These are phyloP conservation scores for Andrena bicolor DNA, from an alignment of 2,888 invertebrate genomes.

Conservation along the genomic window DNA sequence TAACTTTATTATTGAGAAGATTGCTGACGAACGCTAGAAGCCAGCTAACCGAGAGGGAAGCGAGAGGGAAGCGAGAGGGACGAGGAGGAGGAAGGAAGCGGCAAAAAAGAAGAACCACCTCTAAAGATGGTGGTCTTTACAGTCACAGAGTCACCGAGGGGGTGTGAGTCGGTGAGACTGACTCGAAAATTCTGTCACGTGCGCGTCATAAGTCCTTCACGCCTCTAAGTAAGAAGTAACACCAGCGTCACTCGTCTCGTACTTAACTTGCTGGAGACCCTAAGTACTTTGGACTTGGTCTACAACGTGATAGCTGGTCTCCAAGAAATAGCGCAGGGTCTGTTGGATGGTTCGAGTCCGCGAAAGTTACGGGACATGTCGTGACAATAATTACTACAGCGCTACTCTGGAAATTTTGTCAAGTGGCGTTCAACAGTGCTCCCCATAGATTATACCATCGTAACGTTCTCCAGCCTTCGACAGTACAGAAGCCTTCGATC, in stretches of 20 bases:
- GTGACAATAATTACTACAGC: conserved; percentile 11
- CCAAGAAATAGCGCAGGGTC: conserved; percentile 8
- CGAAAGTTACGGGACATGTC: conserved; percentile 5
- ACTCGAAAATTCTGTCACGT: conserved; percentile 83
- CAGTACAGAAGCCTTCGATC: neutral
- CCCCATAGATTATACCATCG: too few relatives aligned
- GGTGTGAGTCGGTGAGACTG: conserved; percentile 18
- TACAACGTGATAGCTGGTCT: conserved; percentile 3
- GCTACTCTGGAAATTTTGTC: neutral
- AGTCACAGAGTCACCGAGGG: conserved; percentile 31
- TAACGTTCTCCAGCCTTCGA: neutral
- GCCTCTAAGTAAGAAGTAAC: conserved; percentile 81
- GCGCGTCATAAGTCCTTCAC: conserved; percentile 81
- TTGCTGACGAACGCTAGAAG: conserved; percentile 53
- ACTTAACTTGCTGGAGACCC: conserved; percentile 38
- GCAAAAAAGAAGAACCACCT: conserved; percentile 47
- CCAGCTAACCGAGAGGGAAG: conserved; percentile 40
- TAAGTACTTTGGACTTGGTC: conserved; percentile 54
- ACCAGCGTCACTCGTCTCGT: conserved; percentile 50
- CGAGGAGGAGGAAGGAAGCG: conserved; percentile 44
- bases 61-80: conserved; percentile 28
- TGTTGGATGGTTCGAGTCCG: conserved; percentile 1
- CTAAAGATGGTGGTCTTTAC: conserved; percentile 51
- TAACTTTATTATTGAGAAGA: conserved; percentile 70
- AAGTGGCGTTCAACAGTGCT: neutral